Conservation (phyloP, 2,797 vertebrate genomes). For the Hapalemur alaotrensis region DNA sequence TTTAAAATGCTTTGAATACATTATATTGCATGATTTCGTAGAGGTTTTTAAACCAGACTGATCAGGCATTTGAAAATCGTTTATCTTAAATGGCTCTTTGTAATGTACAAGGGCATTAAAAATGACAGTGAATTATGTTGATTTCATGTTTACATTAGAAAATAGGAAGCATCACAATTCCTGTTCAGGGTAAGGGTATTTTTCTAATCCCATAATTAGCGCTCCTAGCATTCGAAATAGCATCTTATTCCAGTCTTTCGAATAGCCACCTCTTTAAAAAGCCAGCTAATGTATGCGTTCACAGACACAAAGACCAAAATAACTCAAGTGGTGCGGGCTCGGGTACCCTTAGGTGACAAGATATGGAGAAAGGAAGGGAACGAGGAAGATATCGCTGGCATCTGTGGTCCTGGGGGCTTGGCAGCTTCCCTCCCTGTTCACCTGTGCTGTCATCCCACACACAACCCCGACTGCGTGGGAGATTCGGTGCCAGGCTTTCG, state of each 20-base stretch:
- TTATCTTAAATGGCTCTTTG: constrained; percentile 52
- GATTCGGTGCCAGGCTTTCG: neutral
- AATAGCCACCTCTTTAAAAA: constrained; percentile 55
- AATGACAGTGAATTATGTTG: constrained; percentile 16
- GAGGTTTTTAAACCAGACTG: constrained; percentile 31
- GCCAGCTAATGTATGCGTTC: neutral
- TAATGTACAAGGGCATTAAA: constrained; percentile 16
- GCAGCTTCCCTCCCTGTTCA: fast-evolving
- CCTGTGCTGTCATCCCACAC: neutral
- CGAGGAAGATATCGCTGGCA: neutral
- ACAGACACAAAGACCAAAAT: constrained; percentile 54
- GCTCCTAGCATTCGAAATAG: neutral
- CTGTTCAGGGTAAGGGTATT: neutral
- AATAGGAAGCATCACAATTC: neutral
- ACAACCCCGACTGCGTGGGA: neutral
- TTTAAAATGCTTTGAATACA: constrained; percentile 24
- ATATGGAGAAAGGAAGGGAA: neutral
- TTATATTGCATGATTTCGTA: constrained; percentile 37
- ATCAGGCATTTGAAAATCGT: constrained; percentile 6
- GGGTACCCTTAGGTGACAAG: neutral
- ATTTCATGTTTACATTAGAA: constrained; percentile 50
- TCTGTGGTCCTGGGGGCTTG: neutral
- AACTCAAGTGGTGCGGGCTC: neutral
- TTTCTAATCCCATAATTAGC: constrained; percentile 48
- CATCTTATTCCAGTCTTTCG: constrained; percentile 30